phyloP scores from a whole-genome alignment of 2,797 vertebrate species.

The Hyperoplus lanceolatus region DNA sequence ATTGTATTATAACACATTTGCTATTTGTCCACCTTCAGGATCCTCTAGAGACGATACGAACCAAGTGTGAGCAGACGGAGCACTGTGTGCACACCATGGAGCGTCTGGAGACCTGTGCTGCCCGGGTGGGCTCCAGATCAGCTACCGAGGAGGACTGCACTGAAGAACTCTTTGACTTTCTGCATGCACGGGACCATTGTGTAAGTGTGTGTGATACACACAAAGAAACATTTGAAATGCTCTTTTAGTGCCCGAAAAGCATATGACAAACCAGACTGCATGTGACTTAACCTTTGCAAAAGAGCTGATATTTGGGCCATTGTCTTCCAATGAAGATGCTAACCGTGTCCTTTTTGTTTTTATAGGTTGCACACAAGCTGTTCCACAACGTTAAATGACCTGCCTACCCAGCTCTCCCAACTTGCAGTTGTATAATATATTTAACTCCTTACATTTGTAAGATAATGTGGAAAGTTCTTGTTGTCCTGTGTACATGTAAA shows the following conservation, averaged over 20 bases:
- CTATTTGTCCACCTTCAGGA: conserved; percentile 81
- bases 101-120: conserved; percentile 87
- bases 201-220: conserved; percentile 80
- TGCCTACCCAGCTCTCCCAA: conserved; percentile 2
- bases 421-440: conserved; percentile 46
- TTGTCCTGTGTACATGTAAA: conserved; percentile 61
- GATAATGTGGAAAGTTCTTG: conserved; percentile 23
- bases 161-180: conserved; percentile 94
- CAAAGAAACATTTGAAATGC: neutral
- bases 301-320: neutral
- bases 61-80: conserved; percentile 88
- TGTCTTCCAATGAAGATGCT: neutral
- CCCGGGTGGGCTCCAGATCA: conserved; percentile 87
- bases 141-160: conserved; percentile 90
- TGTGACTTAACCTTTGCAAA: neutral
- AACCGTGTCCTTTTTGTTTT: conserved; percentile 34
- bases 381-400: conserved; percentile 83
- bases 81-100: conserved; percentile 89
- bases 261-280: neutral
- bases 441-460: conserved; percentile 46
- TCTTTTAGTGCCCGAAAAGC: neutral
- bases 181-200: conserved; percentile 94
- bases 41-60: conserved; percentile 87
- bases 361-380: conserved; percentile 81
- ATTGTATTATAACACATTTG: neutral